Evolutionary conservation across 2,113 vertebrate genomes (phyloP), one percentile per base, ranked within the genome.

Genomic region (Burhinus bistriatus): DNA sequence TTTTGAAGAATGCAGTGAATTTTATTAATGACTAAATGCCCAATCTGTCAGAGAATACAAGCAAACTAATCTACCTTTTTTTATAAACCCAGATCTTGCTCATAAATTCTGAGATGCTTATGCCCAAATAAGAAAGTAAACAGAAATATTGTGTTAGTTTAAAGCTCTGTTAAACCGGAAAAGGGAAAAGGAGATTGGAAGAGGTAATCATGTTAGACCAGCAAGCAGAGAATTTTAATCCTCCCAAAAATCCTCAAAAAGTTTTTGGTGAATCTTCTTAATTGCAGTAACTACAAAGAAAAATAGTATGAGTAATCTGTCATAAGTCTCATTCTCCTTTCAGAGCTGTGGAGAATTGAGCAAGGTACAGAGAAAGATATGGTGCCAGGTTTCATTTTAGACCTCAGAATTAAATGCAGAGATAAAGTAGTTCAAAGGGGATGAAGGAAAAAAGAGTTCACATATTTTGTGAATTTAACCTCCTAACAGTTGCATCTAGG

Each of bases 261-360:
- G 26, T 59, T 95, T 93, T 54, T 81, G 72, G 88, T 79, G 73
- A 92, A 79, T 68, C 78, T 95, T 93, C 89, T 90, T 90, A 97
- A 97, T 58, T 93, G 70, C 57, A 93, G 58, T 70, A 94, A 95
- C 90, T 96, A 97, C 76, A 91, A 97, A 96, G 95, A 91, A 97
- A 95, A 95, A 89, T 40, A 92, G 85, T 90, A 19, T 51, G 73
- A 84, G 57, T 91, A 95, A 96, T 92, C 68, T 95, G 86, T 86
- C 86, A 30, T 89, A 91, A 75, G 58, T 81, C 75, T 95, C 87
- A 77, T 73, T 93, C 77, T 89, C 73, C 87, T 95, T 84, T 95
- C 36, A 96, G 75, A 88, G 54, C 87, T 88, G 82, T 65, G 85
- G 84, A 97, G 91, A 98, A 97, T 3, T 83, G 52, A 66, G 75